Evolutionary conservation across 2,797 vertebrate species (phyloP).

Genomic region (Taeniopygia guttata): DNA sequence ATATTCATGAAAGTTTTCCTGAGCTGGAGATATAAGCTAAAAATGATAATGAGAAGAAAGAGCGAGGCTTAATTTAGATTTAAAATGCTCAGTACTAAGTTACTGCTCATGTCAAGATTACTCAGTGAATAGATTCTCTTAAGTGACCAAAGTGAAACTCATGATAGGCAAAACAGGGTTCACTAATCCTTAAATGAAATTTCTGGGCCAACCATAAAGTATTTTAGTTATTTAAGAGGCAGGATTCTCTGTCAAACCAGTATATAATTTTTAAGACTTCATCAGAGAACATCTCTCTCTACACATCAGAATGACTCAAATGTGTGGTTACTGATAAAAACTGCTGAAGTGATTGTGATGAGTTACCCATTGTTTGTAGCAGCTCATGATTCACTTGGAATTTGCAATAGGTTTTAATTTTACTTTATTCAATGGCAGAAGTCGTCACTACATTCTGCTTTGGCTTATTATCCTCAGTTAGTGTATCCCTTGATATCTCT

Average conservation of each 20-base stretch:
- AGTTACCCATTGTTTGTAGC: neutral
- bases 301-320: neutral
- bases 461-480: neutral
- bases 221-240: neutral
- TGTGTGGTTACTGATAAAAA: neutral
- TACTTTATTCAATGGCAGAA: neutral
- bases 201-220: neutral
- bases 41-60: conserved; percentile 25
- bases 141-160: conserved; percentile 10
- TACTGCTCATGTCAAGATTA: neutral
- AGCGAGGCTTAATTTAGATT: neutral
- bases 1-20: neutral
- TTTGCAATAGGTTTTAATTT: neutral
- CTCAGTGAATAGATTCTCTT: neutral
- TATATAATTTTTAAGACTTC: neutral
- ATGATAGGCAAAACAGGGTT: conserved; percentile 32
- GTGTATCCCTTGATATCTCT: neutral
- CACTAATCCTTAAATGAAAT: conserved; percentile 44
- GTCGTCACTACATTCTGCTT: neutral
- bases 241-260: neutral
- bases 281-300: neutral
- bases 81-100: conserved; percentile 6
- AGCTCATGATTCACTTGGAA: neutral
- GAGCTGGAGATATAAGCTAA: neutral
- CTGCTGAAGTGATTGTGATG: neutral